Base-by-base conservation (phyloP, 1,140 invertebrate species). In the Laupala kohalensis region DNA sequence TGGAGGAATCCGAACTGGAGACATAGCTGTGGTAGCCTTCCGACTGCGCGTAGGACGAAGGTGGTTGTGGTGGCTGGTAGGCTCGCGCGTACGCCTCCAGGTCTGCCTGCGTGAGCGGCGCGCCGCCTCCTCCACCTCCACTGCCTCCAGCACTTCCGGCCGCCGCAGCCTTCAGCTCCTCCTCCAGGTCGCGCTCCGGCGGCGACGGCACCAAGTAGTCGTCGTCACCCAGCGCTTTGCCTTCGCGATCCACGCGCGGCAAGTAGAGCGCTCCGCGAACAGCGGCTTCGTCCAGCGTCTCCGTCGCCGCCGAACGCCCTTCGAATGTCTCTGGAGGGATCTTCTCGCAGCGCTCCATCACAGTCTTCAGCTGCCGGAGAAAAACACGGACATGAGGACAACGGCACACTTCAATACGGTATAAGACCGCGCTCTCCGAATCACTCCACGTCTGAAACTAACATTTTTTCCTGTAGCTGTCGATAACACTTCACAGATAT, bases 11-110 rank as follows among this genome's bases (percentile, higher is more conserved):
- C 53, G 88, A 90, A 77, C 88, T 92, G 71, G 89, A 92, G 25
- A 90, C 91, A 79, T 90, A 92, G 78, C 89, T 91, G 77, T 92
- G 90, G 78, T 92, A 92, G 15, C 90, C 90, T 81, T 92, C 90
- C 25, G 89, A 90, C 74, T 92, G 90, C 19, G 90, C 90, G 79
- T 92, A 92, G 62, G 89, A 90, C 6, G 87, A 83, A 76, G 90
- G 89, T 75, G 90, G 89, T 73, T 90, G 88, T 68, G 82, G 81
- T 62, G 88, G 87, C 70, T 86, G 84, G 74, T 86, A 87, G 25
- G 83, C 81, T 29, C 87, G 84, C 15, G 87, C 86, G 76, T 91
- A 91, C 72, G 90, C 86, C 74, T 91, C 89, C 4, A 91, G 79
- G 69, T 89, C 88, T 6, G 87, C 86, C 79, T 90, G 87, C 2